phyloP scores from a whole-genome alignment of 2,113 vertebrate genomes.

The Sturnira hondurensis region DNA sequence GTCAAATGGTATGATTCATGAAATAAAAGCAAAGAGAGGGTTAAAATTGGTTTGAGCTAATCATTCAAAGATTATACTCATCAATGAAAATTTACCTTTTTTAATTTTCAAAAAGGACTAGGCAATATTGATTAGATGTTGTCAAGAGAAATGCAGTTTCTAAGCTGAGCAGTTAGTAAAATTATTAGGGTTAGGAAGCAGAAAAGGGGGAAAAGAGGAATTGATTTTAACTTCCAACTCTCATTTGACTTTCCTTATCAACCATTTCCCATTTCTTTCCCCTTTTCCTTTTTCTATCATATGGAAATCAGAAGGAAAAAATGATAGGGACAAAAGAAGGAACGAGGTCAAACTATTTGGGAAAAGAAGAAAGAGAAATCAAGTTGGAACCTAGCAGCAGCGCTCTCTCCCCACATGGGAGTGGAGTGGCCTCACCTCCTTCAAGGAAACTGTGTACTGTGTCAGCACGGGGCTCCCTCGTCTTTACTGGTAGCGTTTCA shows the following conservation, averaged over 20 bases:
- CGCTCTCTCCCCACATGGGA: neutral
- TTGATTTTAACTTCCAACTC: neutral
- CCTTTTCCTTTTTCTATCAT: neutral
- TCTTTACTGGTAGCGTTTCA: neutral
- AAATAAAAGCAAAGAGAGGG: neutral
- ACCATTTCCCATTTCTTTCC: neutral
- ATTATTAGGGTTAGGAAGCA: neutral
- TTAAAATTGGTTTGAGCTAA: neutral
- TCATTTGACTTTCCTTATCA: neutral
- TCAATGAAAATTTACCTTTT: neutral
- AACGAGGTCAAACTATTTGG: neutral
- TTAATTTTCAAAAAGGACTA: conserved; percentile 15
- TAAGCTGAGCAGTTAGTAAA: neutral
- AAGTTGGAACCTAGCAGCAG: neutral
- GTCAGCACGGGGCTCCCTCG: neutral
- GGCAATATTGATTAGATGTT: neutral
- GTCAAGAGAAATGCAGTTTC: neutral
- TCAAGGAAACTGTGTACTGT: neutral
- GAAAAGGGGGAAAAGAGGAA: neutral
- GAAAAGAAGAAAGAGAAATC: neutral
- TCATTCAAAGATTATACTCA: conserved; percentile 9
- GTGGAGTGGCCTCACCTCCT: neutral
- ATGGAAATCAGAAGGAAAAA: neutral
- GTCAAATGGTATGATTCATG: neutral
- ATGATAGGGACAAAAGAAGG: neutral